Evolutionary conservation across 1,140 invertebrate genomes (phyloP).

Genomic region (Phocides pigmalion): DNA sequence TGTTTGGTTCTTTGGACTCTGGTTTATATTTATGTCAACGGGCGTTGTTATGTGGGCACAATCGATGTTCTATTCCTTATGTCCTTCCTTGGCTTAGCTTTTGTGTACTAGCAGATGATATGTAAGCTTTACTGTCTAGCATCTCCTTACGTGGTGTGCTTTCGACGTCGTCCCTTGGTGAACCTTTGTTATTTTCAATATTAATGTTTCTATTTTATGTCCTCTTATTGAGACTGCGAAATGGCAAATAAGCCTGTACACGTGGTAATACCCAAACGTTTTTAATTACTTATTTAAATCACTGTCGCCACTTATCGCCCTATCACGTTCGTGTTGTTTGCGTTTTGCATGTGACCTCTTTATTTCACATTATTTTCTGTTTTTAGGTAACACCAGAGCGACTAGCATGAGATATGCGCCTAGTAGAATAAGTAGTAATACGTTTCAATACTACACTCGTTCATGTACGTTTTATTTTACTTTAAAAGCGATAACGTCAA

Average conservation of each 20-base stretch:
- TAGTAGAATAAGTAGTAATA: slow-evolving; percentile 71
- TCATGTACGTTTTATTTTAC: slow-evolving; percentile 70
- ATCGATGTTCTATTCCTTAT: slow-evolving; percentile 57
- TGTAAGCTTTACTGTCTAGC: slow-evolving; percentile 47
- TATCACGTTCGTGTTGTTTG: slow-evolving; percentile 34
- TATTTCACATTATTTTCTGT: slow-evolving; percentile 52
- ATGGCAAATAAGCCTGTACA: slow-evolving; percentile 6
- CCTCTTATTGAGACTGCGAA: slow-evolving; percentile 11
- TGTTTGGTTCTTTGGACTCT: slow-evolving; percentile 63
- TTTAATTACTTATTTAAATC: slow-evolving; percentile 16
- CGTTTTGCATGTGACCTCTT: slow-evolving; percentile 60
- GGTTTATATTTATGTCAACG: slow-evolving; percentile 55
- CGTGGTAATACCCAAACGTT: slow-evolving; percentile 18
- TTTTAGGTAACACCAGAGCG: slow-evolving; percentile 74
- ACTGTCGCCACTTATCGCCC: slow-evolving; percentile 16
- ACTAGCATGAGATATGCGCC: slow-evolving; percentile 74
- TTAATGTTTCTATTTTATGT: slow-evolving; percentile 36
- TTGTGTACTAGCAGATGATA: slow-evolving; percentile 48
- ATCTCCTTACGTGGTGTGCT: slow-evolving; percentile 50
- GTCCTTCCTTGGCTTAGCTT: slow-evolving; percentile 72
- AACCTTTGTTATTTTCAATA: slow-evolving; percentile 35
- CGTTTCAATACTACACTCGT: slow-evolving; percentile 61
- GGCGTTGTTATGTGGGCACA: slow-evolving; percentile 62
- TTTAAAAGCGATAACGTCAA: slow-evolving; percentile 7
- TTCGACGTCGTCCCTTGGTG: slow-evolving; percentile 49